Evolutionary conservation across 2,888 invertebrate species (phyloP), one percentile per base, ranked within the genome.

Genomic region (Lasioglossum oenotherae): DNA sequence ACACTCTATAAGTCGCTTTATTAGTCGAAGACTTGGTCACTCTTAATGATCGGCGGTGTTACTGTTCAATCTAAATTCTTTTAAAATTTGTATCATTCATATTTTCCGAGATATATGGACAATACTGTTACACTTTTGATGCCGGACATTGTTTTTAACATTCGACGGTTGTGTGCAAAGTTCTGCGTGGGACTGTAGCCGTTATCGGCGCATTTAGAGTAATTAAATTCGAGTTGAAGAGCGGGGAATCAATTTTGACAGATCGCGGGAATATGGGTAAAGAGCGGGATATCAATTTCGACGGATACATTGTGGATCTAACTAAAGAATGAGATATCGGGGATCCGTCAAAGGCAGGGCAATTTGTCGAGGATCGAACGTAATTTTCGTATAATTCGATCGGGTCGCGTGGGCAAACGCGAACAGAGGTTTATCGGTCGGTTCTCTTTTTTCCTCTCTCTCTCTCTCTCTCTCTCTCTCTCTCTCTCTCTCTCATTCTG

Each of bases 321-420:
- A 8, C 10, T 23, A 35, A 67, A 67, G 67, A 67, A 67, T 67
- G 19, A 35, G 35, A 67, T 67, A 67, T 67, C 67, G 35, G 19
- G 19, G 35, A 35, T 67, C 19, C 67, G 67, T 67, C 67, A 19
- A 35, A 35, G 35, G 67, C 67, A 67, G 67, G 35, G 41, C 41
- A 71, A 38, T 41, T 71, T 67, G 35, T 10, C 10, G 35, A 67
- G 23, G 23, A 67, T 67, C 67, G 81, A 73, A 31, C 31, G 27
- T 72, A 79, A 82, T 82, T 19, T 73, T 73, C 67, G 44, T 27
- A 53, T 64, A 53, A 38, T 53, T 44, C 82, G 67, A 78, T 60
- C 69, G 31, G 75, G 77, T 77, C 77, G 57, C 69, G n/a, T 57
- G 23, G 81, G 73, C 84, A 80, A 77, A 53, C 19, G 31, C 53